Base-by-base conservation (phyloP, 2,888 invertebrate genomes). In the Synergus itoensis region DNA sequence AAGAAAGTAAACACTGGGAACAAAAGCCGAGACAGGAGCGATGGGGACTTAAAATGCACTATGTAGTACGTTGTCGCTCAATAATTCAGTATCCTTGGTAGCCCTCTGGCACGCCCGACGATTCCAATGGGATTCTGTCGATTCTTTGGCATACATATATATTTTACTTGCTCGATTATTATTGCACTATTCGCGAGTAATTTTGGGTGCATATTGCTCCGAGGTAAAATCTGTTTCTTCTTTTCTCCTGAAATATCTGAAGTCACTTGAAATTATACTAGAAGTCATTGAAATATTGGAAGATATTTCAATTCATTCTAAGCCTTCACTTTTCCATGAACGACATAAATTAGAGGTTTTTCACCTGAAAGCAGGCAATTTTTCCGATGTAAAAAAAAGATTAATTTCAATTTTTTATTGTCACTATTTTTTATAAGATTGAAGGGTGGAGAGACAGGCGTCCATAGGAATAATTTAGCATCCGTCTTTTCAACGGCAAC, bases 401-500 rank as follows among this genome's bases (percentile, higher is more conserved):
- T n/a, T 16, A 53, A 18, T n/a, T n/a, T 53, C 0, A 8, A 53
- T 53, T 53, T 7, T 53, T 53, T 53, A 53, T 16, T 2, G 53
- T n/a, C n/a, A 53, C 60, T 60, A 60, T 21, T 53, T 64, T 73
- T 36, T 11, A 73, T n/a, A 36, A 53, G 73, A 73, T 36, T 53
- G 48, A 16, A 36, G 73, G n/a, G n/a, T 12, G 11, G n/a, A 41
- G 11, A 28, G 28, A n/a, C 16, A 16, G 73, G 28, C 48, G 36
- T 36, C 28, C 16, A 36, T 53, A 73, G 40, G 36, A 83, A 79
- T 77, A 79, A 79, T 79, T 80, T 64, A 69, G 76, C 75, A 77
- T 60, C 75, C 60, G 77, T 79, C 75, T 77, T 80, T 77, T 77
- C 21, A 67, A 57, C 60, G 77, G 67, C 79, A 80, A 81, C 63